Evolutionary conservation across 2,888 invertebrate genomes (phyloP).

Genomic region (Leptinotarsa tumamoca): DNA sequence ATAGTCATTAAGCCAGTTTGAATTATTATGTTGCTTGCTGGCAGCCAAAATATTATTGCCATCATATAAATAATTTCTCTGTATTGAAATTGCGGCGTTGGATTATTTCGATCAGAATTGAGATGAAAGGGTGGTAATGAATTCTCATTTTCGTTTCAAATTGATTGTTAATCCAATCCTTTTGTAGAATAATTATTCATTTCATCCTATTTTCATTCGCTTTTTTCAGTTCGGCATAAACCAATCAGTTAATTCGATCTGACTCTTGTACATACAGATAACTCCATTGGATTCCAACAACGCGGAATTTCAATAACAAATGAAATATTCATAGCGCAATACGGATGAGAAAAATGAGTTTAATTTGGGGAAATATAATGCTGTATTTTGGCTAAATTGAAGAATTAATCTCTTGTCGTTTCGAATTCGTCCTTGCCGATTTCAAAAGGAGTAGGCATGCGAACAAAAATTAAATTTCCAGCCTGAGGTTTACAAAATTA

Average conservation of each 20-base stretch:
- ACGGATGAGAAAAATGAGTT: constrained; percentile 35
- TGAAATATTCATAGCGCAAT: constrained; percentile 16
- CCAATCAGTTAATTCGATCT: constrained; percentile 6
- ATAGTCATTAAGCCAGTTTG: too few species aligned
- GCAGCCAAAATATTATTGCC: too few species aligned
- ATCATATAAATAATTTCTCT: too few species aligned
- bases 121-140: constrained; percentile 8
- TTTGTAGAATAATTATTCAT: neutral
- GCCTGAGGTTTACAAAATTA: constrained; percentile 34
- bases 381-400: constrained; percentile 40
- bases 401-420: constrained; percentile 42
- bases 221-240: constrained; percentile 1
- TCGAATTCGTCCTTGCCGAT: constrained; percentile 31
- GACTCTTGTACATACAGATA: constrained; percentile 10
- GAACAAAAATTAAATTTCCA: constrained; percentile 41
- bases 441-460: constrained; percentile 32
- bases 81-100: neutral
- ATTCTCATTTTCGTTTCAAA: constrained; percentile 8
- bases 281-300: constrained; percentile 9
- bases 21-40: too few species aligned
- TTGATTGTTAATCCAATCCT: neutral
- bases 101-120: neutral
- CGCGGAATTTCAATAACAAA: constrained; percentile 6
- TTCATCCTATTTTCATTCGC: neutral
- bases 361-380: constrained; percentile 46